These are phyloP conservation scores for Calidris pygmaea DNA, from an alignment of 2,113 vertebrate genomes.

Conservation along the genomic window DNA sequence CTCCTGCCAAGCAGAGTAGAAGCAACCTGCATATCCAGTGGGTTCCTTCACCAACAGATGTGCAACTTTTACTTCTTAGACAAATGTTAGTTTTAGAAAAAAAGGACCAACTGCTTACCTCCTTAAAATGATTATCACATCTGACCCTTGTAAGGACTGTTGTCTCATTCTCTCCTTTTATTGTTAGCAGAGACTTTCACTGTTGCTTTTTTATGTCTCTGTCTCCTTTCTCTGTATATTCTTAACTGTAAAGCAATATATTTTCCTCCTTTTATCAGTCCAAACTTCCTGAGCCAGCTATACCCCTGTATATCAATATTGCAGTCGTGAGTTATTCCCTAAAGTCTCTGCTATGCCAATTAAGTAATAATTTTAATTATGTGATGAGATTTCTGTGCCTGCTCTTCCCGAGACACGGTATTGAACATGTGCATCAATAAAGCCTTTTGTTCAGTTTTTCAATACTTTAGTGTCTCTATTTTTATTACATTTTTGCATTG, in stretches of 20 bases:
- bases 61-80: neutral
- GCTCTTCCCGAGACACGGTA: neutral
- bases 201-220: neutral
- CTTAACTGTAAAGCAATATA: neutral
- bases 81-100: neutral
- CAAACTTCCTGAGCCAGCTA: neutral
- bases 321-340: neutral
- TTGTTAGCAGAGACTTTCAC: neutral
- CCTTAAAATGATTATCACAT: neutral
- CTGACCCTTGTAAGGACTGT: neutral
- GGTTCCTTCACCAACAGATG: neutral
- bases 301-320: neutral
- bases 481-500: neutral
- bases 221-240: neutral
- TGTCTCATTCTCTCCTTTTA: neutral
- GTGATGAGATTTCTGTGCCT: neutral
- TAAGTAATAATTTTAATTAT: slow-evolving; percentile 25
- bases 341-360: neutral
- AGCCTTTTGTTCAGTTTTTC: neutral
- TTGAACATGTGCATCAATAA: neutral
- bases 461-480: neutral
- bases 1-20: neutral
- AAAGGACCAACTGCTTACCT: neutral
- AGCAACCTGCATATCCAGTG: neutral
- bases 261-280: neutral